Percentiles rank a stretch among this genome's conserved stretches.
These are phyloP conservation scores for Trachymyrmex cornetzi DNA, from an alignment of 1,140 invertebrate genomes.

Conservation along the genomic window DNA sequence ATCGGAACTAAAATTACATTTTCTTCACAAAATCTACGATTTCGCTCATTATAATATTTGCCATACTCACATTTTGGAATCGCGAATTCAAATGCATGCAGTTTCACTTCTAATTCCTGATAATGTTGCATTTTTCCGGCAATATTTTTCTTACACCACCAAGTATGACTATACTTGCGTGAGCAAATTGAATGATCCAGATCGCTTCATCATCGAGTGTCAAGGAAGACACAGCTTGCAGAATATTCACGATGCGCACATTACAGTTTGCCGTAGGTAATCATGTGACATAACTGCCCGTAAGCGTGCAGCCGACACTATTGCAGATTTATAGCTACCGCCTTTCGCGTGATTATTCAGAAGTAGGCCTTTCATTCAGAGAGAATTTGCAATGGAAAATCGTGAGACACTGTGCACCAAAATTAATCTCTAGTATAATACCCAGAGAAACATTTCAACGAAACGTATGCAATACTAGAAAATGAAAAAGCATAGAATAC, in stretches of 20 bases:
- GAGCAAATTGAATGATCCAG: conserved; percentile 37
- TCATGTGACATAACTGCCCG: conserved; percentile 65
- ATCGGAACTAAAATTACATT: neutral
- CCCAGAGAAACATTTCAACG: conserved; percentile 7
- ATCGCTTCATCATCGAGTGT: conserved; percentile 57
- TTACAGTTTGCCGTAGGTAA: conserved; percentile 64
- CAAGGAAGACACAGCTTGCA: conserved; percentile 60
- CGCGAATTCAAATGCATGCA: neutral
- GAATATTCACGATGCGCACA: conserved; percentile 67
- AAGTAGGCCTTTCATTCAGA: conserved; percentile 26
- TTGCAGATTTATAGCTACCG: conserved; percentile 34
- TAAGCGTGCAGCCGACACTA: conserved; percentile 63
- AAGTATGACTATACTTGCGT: neutral
- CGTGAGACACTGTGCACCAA: neutral
- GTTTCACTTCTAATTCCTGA: neutral
- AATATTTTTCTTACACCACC: conserved; percentile 1
- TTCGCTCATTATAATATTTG: neutral
- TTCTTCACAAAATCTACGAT: neutral
- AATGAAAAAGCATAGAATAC: neutral
- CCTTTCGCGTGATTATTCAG: conserved; percentile 38
- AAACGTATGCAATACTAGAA: neutral
- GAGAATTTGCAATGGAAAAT: conserved; percentile 6
- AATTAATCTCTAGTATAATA: conserved; percentile 23
- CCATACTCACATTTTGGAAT: neutral
- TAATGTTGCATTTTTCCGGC: neutral